Evolutionary conservation across 2,888 invertebrate genomes (phyloP).

Genomic region (Ganaspis brasiliensis): DNA sequence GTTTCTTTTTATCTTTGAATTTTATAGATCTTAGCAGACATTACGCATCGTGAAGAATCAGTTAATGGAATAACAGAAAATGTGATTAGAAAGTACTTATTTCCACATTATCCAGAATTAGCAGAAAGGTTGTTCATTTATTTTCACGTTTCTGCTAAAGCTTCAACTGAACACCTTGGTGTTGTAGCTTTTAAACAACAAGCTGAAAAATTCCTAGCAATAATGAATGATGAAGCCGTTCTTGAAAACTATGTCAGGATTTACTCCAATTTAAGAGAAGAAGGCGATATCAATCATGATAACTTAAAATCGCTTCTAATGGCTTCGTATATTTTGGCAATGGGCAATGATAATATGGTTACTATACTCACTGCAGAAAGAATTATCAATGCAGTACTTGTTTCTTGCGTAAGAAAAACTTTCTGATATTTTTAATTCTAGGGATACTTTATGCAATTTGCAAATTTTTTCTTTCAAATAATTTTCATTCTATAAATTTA

Average conservation of each 20-base stretch:
- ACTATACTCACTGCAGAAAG: slow-evolving; percentile 86
- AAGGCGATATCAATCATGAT: slow-evolving; percentile 83
- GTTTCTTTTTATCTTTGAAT: too few species aligned
- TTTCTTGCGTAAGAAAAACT: slow-evolving; percentile 84
- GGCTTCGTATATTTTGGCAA: slow-evolving; percentile 89
- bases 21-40: slow-evolving; percentile 86
- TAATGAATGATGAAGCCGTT: slow-evolving; percentile 83
- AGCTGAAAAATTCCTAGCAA: slow-evolving; percentile 85
- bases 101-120: slow-evolving; percentile 89
- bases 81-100: slow-evolving; percentile 88
- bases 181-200: slow-evolving; percentile 87
- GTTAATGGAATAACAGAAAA: slow-evolving; percentile 87
- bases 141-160: slow-evolving; percentile 84
- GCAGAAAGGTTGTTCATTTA: slow-evolving; percentile 86
- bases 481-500: too few species aligned
- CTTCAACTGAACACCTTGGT: slow-evolving; percentile 85
- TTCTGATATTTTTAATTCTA: background rate
- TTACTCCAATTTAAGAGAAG: slow-evolving; percentile 78
- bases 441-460: too few species aligned
- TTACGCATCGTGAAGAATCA: slow-evolving; percentile 86
- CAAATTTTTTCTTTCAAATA: slow-evolving; percentile 34
- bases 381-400: slow-evolving; percentile 87
- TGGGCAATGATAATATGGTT: slow-evolving; percentile 86
- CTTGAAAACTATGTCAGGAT: slow-evolving; percentile 87
- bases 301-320: slow-evolving; percentile 86